Evolutionary conservation across 2,888 invertebrate species (phyloP), one percentile per base, ranked within the genome.

Genomic region (Beris chalybata): DNA sequence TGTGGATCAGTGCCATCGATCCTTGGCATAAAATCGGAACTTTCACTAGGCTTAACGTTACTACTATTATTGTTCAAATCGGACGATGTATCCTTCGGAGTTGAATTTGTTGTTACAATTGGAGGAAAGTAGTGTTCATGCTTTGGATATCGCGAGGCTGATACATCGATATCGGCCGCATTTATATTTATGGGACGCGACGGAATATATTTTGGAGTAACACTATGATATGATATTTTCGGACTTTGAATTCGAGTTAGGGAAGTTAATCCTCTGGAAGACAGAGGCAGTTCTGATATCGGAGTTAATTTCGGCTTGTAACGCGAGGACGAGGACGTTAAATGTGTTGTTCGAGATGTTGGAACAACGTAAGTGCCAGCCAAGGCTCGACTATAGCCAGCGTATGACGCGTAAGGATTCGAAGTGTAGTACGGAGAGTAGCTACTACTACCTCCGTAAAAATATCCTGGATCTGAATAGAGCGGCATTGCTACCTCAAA

Each of bases 101-200:
- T 50, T 50, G 29, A 48, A 38, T 31, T 15, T 47, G 31, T 7
- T n/a, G 44, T 15, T 22, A 15, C 52, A 12, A 48, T 38, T 30
- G 48, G 13, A 38, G 58, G 29, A 29, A 13, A 29, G 2, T 12
- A 5, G 22, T 13, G 74, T 74, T 71, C 67, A 55, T 55, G 71
- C 54, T 48, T 72, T 71, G 76, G 69, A 73, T 87, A 89, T 73
- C 83, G 85, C 69, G 88, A 85, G 70, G 86, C 85, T 0, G 91
- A 90, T 0, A 93, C 92, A 77, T 93, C 93, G 71, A 93, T 93
- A 76, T 92, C 91, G 38, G 91, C 91, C 3, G 93, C 92, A 77
- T 92, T 91, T 70, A 92, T 90, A 71, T 87, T 85, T 58, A 89
- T 87, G 2, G 91, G 91, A 63, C 89, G 85, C 2, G 86, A 81